phyloP scores from a whole-genome alignment of 2,113 vertebrate genomes.

The Nothocercus nigrocapillus region DNA sequence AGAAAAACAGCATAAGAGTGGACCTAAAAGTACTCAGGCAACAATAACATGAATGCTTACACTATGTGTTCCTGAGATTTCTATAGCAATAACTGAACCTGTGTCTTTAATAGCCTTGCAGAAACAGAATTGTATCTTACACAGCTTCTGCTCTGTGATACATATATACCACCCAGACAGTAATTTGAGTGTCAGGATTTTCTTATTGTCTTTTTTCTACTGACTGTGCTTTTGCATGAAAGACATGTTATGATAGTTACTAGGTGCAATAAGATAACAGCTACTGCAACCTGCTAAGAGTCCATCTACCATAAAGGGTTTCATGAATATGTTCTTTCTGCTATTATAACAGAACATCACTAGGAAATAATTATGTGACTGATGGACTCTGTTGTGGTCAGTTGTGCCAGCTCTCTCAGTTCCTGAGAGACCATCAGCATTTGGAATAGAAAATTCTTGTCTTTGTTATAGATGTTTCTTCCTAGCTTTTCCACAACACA shows the following conservation, averaged over 20 bases:
- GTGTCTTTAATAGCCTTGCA: background rate
- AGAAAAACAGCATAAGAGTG: background rate
- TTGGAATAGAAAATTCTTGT: background rate
- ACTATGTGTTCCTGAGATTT: background rate
- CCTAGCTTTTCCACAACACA: background rate
- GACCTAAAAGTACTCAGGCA: background rate
- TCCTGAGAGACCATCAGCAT: background rate
- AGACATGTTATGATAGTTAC: background rate
- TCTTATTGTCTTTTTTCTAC: background rate
- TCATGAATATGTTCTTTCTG: background rate
- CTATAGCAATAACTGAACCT: background rate
- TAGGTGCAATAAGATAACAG: background rate
- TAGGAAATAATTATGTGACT: background rate
- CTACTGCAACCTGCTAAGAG: background rate
- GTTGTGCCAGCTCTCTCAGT: background rate
- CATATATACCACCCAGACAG: fast-evolving
- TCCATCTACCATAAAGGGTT: background rate
- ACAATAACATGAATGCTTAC: background rate
- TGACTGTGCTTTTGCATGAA: background rate
- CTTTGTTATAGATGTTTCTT: background rate
- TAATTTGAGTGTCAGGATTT: background rate
- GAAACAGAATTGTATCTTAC: background rate
- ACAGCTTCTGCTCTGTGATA: background rate
- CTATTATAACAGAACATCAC: background rate
- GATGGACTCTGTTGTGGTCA: background rate